phyloP scores from a whole-genome alignment of 2,888 invertebrate species.

The Biston betularia region DNA sequence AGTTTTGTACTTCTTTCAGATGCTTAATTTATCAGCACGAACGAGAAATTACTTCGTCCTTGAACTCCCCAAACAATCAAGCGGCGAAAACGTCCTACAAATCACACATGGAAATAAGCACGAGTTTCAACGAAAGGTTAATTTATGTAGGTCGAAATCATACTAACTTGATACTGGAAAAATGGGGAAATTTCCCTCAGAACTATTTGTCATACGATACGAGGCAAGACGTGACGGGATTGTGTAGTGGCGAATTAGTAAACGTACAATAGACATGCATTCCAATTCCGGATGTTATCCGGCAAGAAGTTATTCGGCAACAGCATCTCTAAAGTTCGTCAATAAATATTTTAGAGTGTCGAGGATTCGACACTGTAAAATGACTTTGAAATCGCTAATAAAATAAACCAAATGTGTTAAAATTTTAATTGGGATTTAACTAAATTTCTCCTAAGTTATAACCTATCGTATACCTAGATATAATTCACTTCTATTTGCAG shows the following conservation, averaged over 20 bases:
- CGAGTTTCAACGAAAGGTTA: conserved; percentile 43
- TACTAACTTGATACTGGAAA: conserved; percentile 47
- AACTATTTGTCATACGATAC: conserved; percentile 60
- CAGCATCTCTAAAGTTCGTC: no score
- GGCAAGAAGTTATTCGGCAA: not conserved
- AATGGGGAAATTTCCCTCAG: conserved; percentile 45
- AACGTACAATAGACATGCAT: conserved; percentile 40
- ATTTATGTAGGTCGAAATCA: conserved; percentile 45
- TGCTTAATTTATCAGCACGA: conserved; percentile 4
- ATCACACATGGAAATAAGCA: conserved; percentile 36
- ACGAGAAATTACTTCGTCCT: conserved; percentile 11
- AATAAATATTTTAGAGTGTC: no score
- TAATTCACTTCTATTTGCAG: no score
- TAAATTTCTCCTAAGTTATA: no score
- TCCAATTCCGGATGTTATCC: conserved; percentile 10
- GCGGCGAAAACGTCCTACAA: conserved; percentile 27
- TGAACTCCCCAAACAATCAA: conserved; percentile 24
- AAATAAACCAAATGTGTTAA: no score
- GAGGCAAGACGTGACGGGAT: conserved; percentile 64
- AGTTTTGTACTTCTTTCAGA: conserved; percentile 4
- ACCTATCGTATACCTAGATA: no score
- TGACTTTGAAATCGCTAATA: no score
- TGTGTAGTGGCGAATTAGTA: conserved; percentile 64
- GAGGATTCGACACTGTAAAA: no score
- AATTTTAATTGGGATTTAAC: no score